Evolutionary conservation across 2,113 vertebrate genomes (phyloP), one percentile per base, ranked within the genome.

Genomic region (Psilopogon haemacephalus): DNA sequence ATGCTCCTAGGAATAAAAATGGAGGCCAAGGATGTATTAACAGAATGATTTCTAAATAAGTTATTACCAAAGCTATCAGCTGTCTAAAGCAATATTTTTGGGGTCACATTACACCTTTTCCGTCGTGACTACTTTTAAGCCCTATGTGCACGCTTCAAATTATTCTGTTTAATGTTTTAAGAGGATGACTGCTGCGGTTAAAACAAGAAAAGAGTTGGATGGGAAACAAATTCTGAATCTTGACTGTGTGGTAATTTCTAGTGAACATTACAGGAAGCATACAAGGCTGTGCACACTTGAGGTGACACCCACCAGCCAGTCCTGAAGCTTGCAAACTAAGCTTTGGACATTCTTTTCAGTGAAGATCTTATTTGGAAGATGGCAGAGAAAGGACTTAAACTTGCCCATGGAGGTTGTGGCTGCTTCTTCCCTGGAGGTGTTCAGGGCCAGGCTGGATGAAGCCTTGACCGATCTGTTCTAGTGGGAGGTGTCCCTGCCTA

Each of bases 11-110:
- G 37, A 86, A 84, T 65, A 92, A 82, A 95, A 89, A 72, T 56
- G 63, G 76, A 72, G 52, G 68, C 60, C 67, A 67, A 64, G 24
- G 44, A 78, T 23, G 46, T 70, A 94, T 89, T 92, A 95, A 21
- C 20, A 88, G 71, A 81, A 93, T 90, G 91, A 90, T 89, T 93
- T 93, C 86, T 90, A 91, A 95, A 73, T 67, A 89, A 85, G 69
- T 80, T 91, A 16, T 87, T 96, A 95, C 84, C 58, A 91, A 94
- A 93, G 86, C 68, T 69, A 35, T 76, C 74, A 81, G 60, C 27
- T 55, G 80, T 76, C 89, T 86, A 86, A 89, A 96, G 33, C 50
- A 89, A 19, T 86, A 73, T 93, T 95, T 95, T 90, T 91, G 74
- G 80, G 69, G 80, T 88, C 59, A 96, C 69, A 72, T 42, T 74